Evolutionary conservation across 2,113 vertebrate species (phyloP).

Genomic region (Ornithorhynchus anatinus): DNA sequence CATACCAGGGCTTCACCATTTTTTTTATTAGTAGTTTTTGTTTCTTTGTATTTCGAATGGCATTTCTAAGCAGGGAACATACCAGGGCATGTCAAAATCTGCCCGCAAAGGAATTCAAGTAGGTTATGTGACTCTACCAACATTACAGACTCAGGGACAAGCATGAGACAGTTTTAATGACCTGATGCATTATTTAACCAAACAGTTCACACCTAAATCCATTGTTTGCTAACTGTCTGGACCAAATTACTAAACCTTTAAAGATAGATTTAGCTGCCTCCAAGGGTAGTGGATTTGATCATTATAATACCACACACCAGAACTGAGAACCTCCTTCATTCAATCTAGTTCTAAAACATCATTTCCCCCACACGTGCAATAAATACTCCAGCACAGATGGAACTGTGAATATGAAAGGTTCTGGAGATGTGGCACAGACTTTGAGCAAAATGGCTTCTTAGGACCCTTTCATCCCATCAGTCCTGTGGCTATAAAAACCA

Average conservation of each 20-base stretch:
- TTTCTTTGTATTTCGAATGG: slow-evolving; percentile 3
- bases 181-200: slow-evolving; percentile 35
- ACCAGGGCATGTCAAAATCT: slow-evolving; percentile 34
- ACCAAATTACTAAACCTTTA: slow-evolving; percentile 27
- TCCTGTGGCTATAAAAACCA: too few species aligned
- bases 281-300: not conserved
- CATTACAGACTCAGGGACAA: slow-evolving; percentile 41
- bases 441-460: too few species aligned
- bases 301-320: not conserved
- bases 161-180: slow-evolving; percentile 35
- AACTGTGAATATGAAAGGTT: too few species aligned
- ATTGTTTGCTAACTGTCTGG: slow-evolving; percentile 32
- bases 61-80: slow-evolving; percentile 21
- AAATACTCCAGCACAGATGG: too few species aligned
- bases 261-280: too few species aligned
- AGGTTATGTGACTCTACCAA: slow-evolving; percentile 26
- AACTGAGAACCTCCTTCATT: not conserved
- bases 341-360: not conserved
- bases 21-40: not conserved
- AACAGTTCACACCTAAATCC: slow-evolving; percentile 31
- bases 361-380: not conserved
- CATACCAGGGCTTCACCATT: not conserved
- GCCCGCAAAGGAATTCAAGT: slow-evolving; percentile 32
- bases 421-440: too few species aligned
- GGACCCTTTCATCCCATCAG: too few species aligned